phyloP scores from a whole-genome alignment of 2,888 invertebrate genomes.

The Polia nebulosa region DNA sequence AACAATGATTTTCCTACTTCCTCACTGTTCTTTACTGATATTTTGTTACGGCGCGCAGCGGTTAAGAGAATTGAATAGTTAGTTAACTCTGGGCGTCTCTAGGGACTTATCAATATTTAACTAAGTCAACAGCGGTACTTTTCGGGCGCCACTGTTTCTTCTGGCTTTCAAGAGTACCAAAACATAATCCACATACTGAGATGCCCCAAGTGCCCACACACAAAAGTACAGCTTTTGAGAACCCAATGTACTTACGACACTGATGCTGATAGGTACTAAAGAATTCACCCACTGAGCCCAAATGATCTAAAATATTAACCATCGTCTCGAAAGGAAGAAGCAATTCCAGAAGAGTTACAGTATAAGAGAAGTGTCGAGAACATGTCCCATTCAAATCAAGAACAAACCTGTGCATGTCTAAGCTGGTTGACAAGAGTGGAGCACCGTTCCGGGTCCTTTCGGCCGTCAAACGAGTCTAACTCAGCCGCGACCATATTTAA shows the following conservation, averaged over 20 bases:
- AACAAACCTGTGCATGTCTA: constrained; percentile 95
- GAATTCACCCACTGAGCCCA: no score
- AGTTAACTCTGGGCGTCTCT: no score
- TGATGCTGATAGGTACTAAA: no score
- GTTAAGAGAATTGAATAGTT: no score
- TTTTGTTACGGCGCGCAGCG: neutral
- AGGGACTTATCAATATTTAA: neutral
- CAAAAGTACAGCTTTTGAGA: no score
- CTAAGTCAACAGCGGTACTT: neutral
- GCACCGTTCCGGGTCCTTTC: constrained; percentile 99
- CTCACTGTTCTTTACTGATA: neutral
- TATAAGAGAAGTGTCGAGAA: neutral
- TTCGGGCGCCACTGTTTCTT: no score
- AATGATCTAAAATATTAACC: neutral
- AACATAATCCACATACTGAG: neutral
- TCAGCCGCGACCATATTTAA: constrained; percentile 98
- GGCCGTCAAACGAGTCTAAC: constrained; percentile 99
- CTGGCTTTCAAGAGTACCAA: neutral
- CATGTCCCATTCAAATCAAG: neutral
- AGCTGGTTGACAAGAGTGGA: constrained; percentile 98
- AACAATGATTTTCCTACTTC: neutral
- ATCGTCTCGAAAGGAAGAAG: neutral
- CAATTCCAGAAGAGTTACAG: neutral
- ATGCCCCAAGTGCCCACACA: neutral
- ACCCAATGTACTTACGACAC: no score